A percentile compares a stretch with the other conserved stretches of the same genome.
These are phyloP conservation scores for Gavia stellata DNA, from an alignment of 2,113 vertebrate genomes.

Conservation along the genomic window DNA sequence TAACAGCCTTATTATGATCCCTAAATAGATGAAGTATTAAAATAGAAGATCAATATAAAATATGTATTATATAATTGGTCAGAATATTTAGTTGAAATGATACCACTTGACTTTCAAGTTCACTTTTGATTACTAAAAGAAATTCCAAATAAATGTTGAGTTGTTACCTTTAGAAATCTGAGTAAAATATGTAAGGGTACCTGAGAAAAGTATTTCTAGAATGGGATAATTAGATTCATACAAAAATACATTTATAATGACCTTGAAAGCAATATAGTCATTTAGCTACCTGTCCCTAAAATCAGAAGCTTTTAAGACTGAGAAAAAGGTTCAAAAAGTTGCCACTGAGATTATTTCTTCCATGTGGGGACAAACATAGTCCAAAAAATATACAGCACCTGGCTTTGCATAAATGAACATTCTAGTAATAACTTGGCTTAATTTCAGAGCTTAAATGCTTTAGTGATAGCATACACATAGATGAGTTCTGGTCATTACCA, in stretches of 20 bases:
- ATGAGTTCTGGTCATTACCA: background rate
- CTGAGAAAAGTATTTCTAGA: background rate
- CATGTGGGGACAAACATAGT: background rate
- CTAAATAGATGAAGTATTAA: background rate
- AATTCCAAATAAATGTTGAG: background rate
- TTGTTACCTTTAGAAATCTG: background rate
- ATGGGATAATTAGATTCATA: background rate
- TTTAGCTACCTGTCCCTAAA: background rate
- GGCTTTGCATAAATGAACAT: background rate
- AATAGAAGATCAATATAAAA: background rate
- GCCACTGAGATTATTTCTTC: background rate
- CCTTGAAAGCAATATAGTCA: background rate
- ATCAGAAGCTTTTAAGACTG: background rate
- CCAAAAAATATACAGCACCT: background rate
- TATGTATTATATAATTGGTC: background rate
- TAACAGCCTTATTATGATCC: background rate
- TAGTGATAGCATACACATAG: background rate
- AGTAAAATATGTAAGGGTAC: background rate
- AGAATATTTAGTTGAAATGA: background rate
- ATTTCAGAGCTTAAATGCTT: background rate
- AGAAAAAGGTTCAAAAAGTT: background rate
- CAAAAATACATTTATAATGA: background rate
- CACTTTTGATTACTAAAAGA: background rate
- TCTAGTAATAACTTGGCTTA: background rate
- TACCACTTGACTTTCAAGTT: background rate